Evolutionary conservation across 2,888 invertebrate species (phyloP), one percentile per base, ranked within the genome.

Genomic region (Dendrolimus pini): DNA sequence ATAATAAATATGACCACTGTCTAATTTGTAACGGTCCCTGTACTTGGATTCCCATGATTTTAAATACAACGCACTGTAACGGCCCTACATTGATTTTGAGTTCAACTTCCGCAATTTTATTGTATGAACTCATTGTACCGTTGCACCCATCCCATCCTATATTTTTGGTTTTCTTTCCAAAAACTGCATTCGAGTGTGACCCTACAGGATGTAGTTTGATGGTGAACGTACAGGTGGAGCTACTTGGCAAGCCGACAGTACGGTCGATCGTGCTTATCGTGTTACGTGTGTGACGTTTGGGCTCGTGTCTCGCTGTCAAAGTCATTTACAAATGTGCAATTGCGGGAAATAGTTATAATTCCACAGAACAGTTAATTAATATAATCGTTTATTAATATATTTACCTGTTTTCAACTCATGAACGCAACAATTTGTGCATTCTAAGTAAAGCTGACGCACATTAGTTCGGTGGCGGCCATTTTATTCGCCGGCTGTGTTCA

Each of bases 401-500:
- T 47, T 47, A 47, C 47, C 47, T 47, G 47, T 47, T 47, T 47
- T 47, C 47, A 60, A 64, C 62, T 64, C 60, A 67, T 62, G 71
- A 72, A 64, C 65, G 62, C 62, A 67, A 71, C 77, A 74, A 73
- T 80, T 74, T 71, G 76, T 79, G 69, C 74, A 72, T 69, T 75
- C 72, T 65, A 78, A 72, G 79, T 84, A 82, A 84, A 80, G 79
- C 80, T 73, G 74, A 72, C 78, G 78, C 80, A 78, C 77, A 73
- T 79, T 78, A 71, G 77, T 83, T 81, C 65, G 70, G 79, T 74
- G 87, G 88, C 90, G 87, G 90, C 90, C 90, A 89, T 91, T 90
- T 90, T 88, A 85, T 82, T 87, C 76, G 88, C 89, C 90, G 89
- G 91, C 82, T 81, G 85, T 84, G 83, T 88, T 89, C 86, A 83